Evolutionary conservation across 2,888 invertebrate genomes (phyloP).

Genomic region (Sarcophaga carnaria): DNA sequence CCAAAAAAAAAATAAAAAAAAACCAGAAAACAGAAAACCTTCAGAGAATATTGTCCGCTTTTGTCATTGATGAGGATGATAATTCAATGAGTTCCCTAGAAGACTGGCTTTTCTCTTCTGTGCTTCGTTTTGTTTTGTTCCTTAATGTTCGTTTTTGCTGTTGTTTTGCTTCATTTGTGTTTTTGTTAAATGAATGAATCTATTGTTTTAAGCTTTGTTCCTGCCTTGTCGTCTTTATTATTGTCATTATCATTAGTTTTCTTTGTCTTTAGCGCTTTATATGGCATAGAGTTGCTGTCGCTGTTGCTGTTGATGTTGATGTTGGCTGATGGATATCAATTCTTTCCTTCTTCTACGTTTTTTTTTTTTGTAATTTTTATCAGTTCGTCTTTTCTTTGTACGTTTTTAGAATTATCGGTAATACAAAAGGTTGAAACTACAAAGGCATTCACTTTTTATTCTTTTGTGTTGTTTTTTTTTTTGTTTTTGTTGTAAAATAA

Average conservation of each 20-base stretch:
- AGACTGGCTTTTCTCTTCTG: slow-evolving; percentile 30
- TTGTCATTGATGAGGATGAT: slow-evolving; percentile 65
- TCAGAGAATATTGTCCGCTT: slow-evolving; percentile 54
- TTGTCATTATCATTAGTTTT: slow-evolving; percentile 2
- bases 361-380: slow-evolving; percentile 32
- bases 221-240: slow-evolving; percentile 39
- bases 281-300: background rate
- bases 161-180: slow-evolving; percentile 26
- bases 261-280: background rate
- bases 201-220: slow-evolving; percentile 61
- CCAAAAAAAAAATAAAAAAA: background rate
- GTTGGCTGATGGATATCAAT: slow-evolving; percentile 57
- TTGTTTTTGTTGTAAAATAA: slow-evolving; percentile 17
- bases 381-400: slow-evolving; percentile 23
- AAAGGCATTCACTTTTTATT: slow-evolving; percentile 39
- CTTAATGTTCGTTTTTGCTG: background rate
- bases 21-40: background rate
- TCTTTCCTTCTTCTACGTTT: slow-evolving; percentile 25
- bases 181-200: slow-evolving; percentile 61
- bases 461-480: background rate
- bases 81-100: slow-evolving; percentile 63
- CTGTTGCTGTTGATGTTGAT: background rate
- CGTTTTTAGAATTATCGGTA: slow-evolving; percentile 38
- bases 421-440: slow-evolving; percentile 20
- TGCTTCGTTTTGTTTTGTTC: slow-evolving; percentile 7